These are phyloP conservation scores for Drosophila mayri DNA, from an alignment of 1,140 invertebrate genomes.

Conservation along the genomic window DNA sequence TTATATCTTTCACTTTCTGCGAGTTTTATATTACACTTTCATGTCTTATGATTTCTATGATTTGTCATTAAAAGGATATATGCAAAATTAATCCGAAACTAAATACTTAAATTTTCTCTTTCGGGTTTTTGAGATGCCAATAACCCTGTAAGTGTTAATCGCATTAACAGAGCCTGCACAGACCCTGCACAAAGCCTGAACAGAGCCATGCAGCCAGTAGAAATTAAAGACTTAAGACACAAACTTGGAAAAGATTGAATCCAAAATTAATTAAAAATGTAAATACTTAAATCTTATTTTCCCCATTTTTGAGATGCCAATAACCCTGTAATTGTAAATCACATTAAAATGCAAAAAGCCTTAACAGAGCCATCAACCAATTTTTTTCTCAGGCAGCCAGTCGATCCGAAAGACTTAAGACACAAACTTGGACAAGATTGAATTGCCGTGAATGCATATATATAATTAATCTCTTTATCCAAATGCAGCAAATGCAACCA, in stretches of 20 bases:
- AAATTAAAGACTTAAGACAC: constrained; percentile 56
- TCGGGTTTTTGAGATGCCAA: neutral
- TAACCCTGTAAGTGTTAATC: constrained; percentile 10
- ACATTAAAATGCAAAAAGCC: constrained; percentile 7
- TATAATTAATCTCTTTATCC: constrained; percentile 57
- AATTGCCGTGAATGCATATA: constrained; percentile 16
- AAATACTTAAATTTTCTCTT: neutral
- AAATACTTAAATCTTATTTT: neutral
- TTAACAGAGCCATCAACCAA: constrained; percentile 1
- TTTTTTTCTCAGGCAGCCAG: neutral
- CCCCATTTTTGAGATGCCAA: neutral
- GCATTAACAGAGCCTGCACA: constrained; percentile 2
- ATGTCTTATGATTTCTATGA: neutral
- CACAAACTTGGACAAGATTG: constrained; percentile 48
- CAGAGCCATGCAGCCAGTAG: neutral
- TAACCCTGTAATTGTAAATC: constrained; percentile 10
- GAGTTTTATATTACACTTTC: neutral
- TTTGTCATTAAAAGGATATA: neutral
- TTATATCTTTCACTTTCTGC: neutral
- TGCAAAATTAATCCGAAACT: neutral
- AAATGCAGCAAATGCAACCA: constrained; percentile 15
- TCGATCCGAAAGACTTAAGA: constrained; percentile 55
- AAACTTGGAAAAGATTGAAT: constrained; percentile 43
- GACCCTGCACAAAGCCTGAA: neutral
- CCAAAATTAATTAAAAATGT: neutral